A percentile compares a stretch with the other conserved stretches of the same genome.
Evolutionary conservation across 2,113 vertebrate genomes (phyloP).

Genomic region (Ibidorhyncha struthersii): DNA sequence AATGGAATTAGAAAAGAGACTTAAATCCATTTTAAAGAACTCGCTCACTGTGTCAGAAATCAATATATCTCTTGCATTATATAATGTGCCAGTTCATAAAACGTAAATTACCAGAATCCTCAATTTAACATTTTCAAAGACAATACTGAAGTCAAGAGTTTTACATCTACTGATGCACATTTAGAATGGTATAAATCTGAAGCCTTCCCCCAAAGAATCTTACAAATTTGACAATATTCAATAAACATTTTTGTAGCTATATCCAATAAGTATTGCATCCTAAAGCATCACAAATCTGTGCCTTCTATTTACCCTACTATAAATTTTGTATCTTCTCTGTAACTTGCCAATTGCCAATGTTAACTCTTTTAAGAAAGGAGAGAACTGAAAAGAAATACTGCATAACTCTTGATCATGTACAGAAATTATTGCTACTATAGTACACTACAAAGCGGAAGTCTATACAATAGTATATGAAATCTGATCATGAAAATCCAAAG

Average conservation of each 20-base stretch:
- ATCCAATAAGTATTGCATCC: constrained; percentile 50
- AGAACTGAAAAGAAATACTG: constrained; percentile 72
- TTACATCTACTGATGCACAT: constrained; percentile 74
- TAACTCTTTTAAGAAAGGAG: constrained; percentile 65
- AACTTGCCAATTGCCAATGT: constrained; percentile 64
- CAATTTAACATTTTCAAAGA: constrained; percentile 77
- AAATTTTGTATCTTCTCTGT: constrained; percentile 48
- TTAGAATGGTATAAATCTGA: constrained; percentile 76
- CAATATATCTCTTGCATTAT: constrained; percentile 72
- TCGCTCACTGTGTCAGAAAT: constrained; percentile 77
- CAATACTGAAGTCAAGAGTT: constrained; percentile 77
- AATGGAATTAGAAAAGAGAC: constrained; percentile 79
- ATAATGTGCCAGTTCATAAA: constrained; percentile 76
- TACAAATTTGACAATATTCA: constrained; percentile 71
- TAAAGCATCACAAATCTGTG: constrained; percentile 53
- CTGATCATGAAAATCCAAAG: constrained; percentile 80
- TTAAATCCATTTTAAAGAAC: constrained; percentile 75
- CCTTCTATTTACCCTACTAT: constrained; percentile 49
- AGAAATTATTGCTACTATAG: constrained; percentile 86
- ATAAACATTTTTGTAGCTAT: constrained; percentile 69
- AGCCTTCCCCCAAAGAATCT: constrained; percentile 66
- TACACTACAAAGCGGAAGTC: constrained; percentile 81
- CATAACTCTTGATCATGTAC: constrained; percentile 76
- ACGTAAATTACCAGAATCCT: constrained; percentile 73
- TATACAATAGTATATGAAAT: constrained; percentile 76